phyloP scores from a whole-genome alignment of 2,797 vertebrate genomes.

The Nasua narica region DNA sequence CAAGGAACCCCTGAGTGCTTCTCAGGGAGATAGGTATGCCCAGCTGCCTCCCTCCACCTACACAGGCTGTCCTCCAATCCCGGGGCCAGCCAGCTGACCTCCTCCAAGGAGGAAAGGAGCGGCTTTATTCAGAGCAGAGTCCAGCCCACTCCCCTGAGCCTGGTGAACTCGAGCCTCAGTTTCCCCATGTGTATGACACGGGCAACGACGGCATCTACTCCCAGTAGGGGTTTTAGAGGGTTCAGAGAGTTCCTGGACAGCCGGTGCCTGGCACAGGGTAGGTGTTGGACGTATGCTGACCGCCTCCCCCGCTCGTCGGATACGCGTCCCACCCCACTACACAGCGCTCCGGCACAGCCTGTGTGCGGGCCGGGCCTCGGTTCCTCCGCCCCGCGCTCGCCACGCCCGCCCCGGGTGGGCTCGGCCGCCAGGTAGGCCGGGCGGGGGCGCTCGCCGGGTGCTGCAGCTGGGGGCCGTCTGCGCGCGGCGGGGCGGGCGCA shows the following conservation, averaged over 20 bases:
- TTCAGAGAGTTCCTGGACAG: not conserved
- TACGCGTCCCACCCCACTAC: not conserved
- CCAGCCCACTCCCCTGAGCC: not conserved
- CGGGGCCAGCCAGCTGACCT: not conserved
- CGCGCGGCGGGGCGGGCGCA: not conserved
- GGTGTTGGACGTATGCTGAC: not conserved
- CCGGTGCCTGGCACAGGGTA: not conserved
- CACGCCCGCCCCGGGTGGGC: not conserved
- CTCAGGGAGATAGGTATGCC: not conserved
- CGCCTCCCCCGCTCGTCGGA: not conserved
- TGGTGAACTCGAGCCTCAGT: constrained; percentile 22
- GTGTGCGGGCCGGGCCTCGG: not conserved
- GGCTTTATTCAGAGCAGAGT: not conserved
- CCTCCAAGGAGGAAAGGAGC: not conserved
- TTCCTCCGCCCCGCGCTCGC: not conserved
- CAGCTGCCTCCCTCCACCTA: not conserved
- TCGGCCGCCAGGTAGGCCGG: not conserved
- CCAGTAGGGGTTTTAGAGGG: not conserved
- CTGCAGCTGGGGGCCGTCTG: constrained; percentile 46
- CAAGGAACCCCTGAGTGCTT: not conserved
- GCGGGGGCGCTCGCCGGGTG: not conserved
- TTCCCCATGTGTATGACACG: not conserved
- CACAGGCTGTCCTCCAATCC: not conserved
- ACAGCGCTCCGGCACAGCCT: not conserved
- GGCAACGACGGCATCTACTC: not conserved